Evolutionary conservation across 2,888 invertebrate genomes (phyloP).

Genomic region (Augiades crinisus): DNA sequence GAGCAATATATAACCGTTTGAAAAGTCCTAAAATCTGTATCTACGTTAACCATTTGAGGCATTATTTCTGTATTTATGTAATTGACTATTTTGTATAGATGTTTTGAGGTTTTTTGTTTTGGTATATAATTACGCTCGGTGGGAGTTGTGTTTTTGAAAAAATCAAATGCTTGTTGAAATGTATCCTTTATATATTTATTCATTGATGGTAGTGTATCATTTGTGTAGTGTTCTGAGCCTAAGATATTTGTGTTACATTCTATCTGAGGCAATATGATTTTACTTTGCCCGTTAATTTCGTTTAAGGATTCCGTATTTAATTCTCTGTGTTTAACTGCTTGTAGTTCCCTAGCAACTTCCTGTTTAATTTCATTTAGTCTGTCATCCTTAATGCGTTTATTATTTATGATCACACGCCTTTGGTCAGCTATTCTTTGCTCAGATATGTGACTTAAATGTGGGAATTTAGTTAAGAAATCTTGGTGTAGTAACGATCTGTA

Average conservation of each 20-base stretch:
- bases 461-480: slow-evolving; percentile 7
- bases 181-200: not conserved
- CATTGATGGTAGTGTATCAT: not conserved
- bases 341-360: not conserved
- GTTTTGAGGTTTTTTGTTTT: slow-evolving; percentile 16
- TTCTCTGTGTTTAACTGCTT: not conserved
- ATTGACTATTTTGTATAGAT: not conserved
- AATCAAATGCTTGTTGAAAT: not conserved
- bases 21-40: slow-evolving; percentile 15
- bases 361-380: not conserved
- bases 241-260: not conserved
- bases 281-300: not conserved
- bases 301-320: not conserved
- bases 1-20: slow-evolving; percentile 19
- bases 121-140: slow-evolving; percentile 13
- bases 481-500: slow-evolving; percentile 23
- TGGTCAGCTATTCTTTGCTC: slow-evolving; percentile 29
- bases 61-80: slow-evolving; percentile 19
- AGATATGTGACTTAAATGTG: slow-evolving; percentile 11
- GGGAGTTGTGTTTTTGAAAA: slow-evolving; percentile 1
- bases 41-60: not conserved
- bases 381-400: slow-evolving; percentile 19
- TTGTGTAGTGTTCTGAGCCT: not conserved
- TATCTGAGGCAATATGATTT: not conserved
- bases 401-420: slow-evolving; percentile 23